phyloP scores from a whole-genome alignment of 1,140 invertebrate genomes.

The Triops cancriformis region DNA sequence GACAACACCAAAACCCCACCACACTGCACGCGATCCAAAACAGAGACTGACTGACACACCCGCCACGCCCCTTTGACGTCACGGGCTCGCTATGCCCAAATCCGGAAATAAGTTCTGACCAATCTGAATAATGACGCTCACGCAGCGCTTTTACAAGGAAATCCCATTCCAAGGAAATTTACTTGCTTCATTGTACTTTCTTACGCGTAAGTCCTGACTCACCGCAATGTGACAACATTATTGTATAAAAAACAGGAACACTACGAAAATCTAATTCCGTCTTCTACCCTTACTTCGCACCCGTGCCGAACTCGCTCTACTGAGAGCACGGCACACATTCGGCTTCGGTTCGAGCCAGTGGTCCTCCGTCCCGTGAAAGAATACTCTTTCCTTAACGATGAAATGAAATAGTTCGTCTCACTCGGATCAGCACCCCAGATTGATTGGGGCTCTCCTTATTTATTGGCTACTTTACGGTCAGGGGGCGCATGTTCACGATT shows the following conservation, averaged over 20 bases:
- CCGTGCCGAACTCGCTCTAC: too few relatives aligned
- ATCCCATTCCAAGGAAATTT: background rate
- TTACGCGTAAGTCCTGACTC: too few relatives aligned
- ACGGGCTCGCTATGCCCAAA: background rate
- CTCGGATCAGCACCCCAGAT: constrained; percentile 9
- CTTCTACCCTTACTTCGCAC: background rate
- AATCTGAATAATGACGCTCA: background rate
- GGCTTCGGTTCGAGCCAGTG: too few relatives aligned
- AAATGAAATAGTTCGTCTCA: background rate
- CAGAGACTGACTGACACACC: constrained; percentile 8
- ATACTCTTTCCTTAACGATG: background rate
- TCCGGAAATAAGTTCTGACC: background rate
- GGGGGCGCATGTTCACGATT: background rate
- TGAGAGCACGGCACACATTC: too few relatives aligned
- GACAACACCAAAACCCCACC: background rate
- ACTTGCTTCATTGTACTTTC: background rate
- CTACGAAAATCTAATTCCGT: background rate
- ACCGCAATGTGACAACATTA: background rate
- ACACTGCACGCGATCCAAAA: background rate
- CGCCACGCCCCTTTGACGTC: constrained; percentile 11
- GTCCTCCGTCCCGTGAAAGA: too few relatives aligned
- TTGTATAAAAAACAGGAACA: background rate
- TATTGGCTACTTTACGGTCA: constrained; percentile 8
- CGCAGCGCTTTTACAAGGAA: background rate
- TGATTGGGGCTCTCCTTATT: constrained; percentile 12